phyloP scores from a whole-genome alignment of 2,113 vertebrate genomes.

The Plotosus lineatus region DNA sequence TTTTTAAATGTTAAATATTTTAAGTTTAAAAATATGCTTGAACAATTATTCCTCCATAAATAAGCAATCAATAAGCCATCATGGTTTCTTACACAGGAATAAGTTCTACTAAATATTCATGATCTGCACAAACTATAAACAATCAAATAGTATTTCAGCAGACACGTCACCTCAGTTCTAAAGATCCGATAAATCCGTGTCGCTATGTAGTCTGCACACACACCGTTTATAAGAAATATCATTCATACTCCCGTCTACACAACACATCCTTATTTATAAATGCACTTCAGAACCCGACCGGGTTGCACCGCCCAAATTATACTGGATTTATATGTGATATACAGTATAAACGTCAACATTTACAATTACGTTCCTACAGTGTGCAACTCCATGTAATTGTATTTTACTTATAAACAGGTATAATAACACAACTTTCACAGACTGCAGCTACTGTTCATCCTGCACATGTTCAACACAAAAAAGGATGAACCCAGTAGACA shows the following conservation, averaged over 20 bases:
- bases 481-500: not conserved
- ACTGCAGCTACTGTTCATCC: not conserved
- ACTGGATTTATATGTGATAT: not conserved
- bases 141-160: no score
- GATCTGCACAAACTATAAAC: no score
- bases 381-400: not conserved
- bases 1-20: no score
- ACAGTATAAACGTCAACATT: not conserved
- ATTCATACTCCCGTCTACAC: not conserved
- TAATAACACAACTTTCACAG: not conserved
- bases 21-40: no score
- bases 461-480: not conserved
- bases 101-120: no score
- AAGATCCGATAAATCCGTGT: no score
- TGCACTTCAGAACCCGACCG: not conserved
- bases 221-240: not conserved
- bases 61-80: no score
- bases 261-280: not conserved
- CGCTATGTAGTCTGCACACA: not conserved
- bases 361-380: not conserved
- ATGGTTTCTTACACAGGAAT: no score
- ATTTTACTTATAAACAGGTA: not conserved
- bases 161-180: no score
- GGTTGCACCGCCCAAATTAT: not conserved
- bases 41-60: no score